Conservation (phyloP, 2,113 vertebrate species). For the Nestor notabilis region DNA sequence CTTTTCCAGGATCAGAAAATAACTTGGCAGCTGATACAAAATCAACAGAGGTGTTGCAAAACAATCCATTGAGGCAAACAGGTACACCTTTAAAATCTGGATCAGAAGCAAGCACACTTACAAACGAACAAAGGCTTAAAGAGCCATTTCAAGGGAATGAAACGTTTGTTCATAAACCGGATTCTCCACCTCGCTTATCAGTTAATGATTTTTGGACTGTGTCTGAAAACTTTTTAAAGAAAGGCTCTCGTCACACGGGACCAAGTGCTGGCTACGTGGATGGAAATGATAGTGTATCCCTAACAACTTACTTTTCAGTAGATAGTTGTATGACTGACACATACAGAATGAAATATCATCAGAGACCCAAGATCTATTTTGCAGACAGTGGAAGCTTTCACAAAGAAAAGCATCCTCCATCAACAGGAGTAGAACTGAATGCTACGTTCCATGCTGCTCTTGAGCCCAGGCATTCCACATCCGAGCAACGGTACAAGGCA, state of each 20-base stretch:
- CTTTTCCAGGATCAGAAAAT: conserved; percentile 37
- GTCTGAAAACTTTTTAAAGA: conserved; percentile 14
- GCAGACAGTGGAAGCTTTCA: conserved; percentile 62
- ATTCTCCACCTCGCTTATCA: conserved; percentile 2
- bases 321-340: conserved; percentile 98
- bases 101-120: neutral
- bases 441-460: conserved; percentile 61
- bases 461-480: conserved; percentile 47
- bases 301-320: conserved; percentile 95
- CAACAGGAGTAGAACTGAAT: conserved; percentile 73
- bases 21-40: neutral
- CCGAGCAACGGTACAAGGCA: conserved; percentile 69
- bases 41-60: neutral
- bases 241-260: conserved; percentile 12
- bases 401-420: conserved; percentile 73
- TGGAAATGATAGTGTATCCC: conserved; percentile 69
- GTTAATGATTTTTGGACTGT: conserved; percentile 36
- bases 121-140: conserved; percentile 22
- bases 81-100: conserved; percentile 7
- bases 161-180: neutral
- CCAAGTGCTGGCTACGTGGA: neutral
- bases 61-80: neutral
- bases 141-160: conserved; percentile 53
- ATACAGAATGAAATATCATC: conserved; percentile 92
- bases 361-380: conserved; percentile 82